Evolutionary conservation across 2,797 vertebrate genomes (phyloP).

Genomic region (Sebastes paucispinis): DNA sequence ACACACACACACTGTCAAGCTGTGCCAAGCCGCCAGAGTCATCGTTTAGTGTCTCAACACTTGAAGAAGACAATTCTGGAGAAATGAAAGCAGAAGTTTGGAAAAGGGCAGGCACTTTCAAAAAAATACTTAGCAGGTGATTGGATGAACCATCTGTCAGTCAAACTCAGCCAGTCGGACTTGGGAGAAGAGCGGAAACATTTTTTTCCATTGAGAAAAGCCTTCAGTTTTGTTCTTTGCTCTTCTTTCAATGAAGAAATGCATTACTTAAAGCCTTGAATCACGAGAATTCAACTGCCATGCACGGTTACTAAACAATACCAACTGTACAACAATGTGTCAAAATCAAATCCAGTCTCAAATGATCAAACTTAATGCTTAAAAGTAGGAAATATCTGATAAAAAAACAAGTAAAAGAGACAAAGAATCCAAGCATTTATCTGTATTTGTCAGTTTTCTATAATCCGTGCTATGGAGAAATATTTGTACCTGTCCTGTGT

Average conservation of each 20-base stretch:
- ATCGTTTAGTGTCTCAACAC: slow-evolving; percentile 4
- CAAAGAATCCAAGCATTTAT: neutral
- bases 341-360: neutral
- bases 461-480: neutral
- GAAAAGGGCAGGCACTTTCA: too few species aligned
- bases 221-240: too few species aligned
- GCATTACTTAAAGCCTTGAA: too few species aligned
- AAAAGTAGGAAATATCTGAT: neutral
- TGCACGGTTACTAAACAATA: neutral
- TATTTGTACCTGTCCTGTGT: neutral
- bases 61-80: neutral
- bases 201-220: too few species aligned
- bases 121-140: too few species aligned
- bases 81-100: neutral
- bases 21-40: slow-evolving; percentile 14
- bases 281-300: too few species aligned
- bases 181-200: too few species aligned
- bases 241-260: too few species aligned
- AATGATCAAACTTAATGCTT: neutral
- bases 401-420: neutral
- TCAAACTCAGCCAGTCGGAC: too few species aligned
- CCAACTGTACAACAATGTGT: neutral
- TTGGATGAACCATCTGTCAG: too few species aligned
- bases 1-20: slow-evolving; percentile 14
- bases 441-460: neutral